Conservation (phyloP, 2,888 invertebrate species). For the Allygus modestus region DNA sequence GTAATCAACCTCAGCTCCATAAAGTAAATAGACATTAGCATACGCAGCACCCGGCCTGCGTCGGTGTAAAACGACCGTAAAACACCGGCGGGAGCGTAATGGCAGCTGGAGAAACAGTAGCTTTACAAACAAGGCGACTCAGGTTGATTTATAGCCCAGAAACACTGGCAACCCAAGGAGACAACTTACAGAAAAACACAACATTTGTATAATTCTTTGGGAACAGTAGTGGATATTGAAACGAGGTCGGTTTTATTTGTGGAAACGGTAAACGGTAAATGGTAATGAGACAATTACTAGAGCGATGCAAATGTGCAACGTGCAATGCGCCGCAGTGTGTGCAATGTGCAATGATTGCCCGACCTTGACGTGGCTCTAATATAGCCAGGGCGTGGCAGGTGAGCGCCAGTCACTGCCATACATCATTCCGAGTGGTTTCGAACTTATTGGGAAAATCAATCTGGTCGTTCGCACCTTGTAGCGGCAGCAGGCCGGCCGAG, state of each 20-base stretch:
- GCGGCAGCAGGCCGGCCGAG: background rate
- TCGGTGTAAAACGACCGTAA: background rate
- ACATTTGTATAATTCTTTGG: background rate
- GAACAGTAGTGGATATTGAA: background rate
- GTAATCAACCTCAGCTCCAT: background rate
- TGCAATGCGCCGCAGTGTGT: no score
- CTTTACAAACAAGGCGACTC: no score
- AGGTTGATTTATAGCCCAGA: no score
- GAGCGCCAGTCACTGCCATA: background rate
- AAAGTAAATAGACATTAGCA: background rate
- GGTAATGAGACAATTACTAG: slow-evolving; percentile 17
- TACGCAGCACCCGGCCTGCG: background rate
- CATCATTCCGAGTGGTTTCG: background rate
- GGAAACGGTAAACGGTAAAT: slow-evolving; percentile 6
- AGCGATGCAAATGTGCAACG: slow-evolving; percentile 16
- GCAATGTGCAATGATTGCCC: background rate
- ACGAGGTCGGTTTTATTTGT: slow-evolving; percentile 3
- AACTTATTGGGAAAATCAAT: background rate
- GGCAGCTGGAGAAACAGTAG: no score
- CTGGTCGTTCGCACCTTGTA: background rate
- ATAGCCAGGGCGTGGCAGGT: background rate
- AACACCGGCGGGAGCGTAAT: background rate
- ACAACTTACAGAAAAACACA: slow-evolving; percentile 2
- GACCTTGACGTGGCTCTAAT: background rate
- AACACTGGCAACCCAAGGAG: no score